phyloP scores from a whole-genome alignment of 2,113 vertebrate species.

The Euleptes europaea region DNA sequence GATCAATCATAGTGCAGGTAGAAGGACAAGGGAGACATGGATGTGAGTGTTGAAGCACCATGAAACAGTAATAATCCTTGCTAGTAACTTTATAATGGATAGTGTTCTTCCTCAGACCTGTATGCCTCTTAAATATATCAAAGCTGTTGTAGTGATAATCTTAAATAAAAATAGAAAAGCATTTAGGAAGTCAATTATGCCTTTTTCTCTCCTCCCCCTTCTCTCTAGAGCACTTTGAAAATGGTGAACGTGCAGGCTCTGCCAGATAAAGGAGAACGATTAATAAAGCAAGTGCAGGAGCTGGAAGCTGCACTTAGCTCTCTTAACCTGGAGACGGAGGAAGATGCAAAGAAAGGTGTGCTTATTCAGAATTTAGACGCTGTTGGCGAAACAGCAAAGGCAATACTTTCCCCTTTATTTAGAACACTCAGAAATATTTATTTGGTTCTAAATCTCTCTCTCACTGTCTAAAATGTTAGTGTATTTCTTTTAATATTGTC shows the following conservation, averaged over 20 bases:
- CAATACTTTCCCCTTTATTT: background rate
- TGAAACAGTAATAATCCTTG: background rate
- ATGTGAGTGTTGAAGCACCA: background rate
- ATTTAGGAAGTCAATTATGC: rapidly evolving
- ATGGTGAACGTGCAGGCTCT: conserved; percentile 78
- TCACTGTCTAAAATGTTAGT: background rate
- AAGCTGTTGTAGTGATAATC: background rate
- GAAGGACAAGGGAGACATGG: background rate
- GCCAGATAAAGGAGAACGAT: conserved; percentile 83
- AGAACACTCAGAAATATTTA: background rate
- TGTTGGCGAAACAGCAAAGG: background rate
- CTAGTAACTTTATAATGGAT: no score
- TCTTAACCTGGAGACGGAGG: conserved; percentile 60
- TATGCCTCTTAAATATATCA: background rate
- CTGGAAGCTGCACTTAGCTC: conserved; percentile 75
- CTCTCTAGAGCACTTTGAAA: conserved; percentile 76
- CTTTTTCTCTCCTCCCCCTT: conserved; percentile 11
- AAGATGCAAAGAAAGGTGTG: conserved; percentile 59
- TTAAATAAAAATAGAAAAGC: background rate
- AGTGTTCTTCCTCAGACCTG: no score
- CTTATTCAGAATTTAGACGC: background rate
- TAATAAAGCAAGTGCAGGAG: conserved; percentile 79
- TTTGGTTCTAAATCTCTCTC: background rate
- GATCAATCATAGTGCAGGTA: background rate
- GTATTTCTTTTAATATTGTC: background rate